These are phyloP conservation scores for Lordiphosa stackelbergi DNA, from an alignment of 1,140 invertebrate genomes.

Conservation along the genomic window DNA sequence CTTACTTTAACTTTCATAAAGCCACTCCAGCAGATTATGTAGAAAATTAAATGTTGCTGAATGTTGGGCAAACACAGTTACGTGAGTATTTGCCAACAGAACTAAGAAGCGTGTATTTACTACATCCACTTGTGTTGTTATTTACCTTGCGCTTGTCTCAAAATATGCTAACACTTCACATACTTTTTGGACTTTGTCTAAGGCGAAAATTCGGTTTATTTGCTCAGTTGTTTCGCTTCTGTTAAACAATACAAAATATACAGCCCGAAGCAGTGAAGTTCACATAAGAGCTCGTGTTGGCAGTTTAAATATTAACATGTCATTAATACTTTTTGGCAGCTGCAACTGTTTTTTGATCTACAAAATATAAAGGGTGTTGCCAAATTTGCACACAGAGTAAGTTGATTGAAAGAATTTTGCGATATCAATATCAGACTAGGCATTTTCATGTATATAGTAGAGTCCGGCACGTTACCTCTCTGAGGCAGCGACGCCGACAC, in stretches of 20 bases:
- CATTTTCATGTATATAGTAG: no score
- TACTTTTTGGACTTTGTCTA: slow-evolving; percentile 43
- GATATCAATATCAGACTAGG: no score
- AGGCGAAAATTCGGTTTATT: slow-evolving; percentile 42
- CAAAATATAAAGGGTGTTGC: neutral
- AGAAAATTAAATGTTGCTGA: no score
- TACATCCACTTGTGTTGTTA: slow-evolving; percentile 10
- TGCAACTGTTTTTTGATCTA: slow-evolving; percentile 11
- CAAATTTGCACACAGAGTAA: no score
- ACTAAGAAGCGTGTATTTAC: slow-evolving; percentile 7
- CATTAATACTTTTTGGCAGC: slow-evolving; percentile 44
- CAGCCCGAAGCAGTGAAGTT: slow-evolving; percentile 17
- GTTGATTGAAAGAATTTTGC: no score
- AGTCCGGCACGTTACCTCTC: no score
- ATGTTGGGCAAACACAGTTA: no score
- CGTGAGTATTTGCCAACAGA: no score
- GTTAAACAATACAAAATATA: slow-evolving; percentile 5
- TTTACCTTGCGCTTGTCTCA: slow-evolving; percentile 1
- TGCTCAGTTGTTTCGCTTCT: slow-evolving; percentile 56
- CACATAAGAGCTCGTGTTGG: slow-evolving; percentile 48
- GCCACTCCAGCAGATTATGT: no score
- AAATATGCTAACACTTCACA: no score
- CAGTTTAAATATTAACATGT: slow-evolving; percentile 60
- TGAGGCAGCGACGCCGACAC: no score
- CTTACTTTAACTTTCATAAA: no score